Base-by-base conservation (phyloP, 2,888 invertebrate genomes). In the Megalurothrips usitatus region DNA sequence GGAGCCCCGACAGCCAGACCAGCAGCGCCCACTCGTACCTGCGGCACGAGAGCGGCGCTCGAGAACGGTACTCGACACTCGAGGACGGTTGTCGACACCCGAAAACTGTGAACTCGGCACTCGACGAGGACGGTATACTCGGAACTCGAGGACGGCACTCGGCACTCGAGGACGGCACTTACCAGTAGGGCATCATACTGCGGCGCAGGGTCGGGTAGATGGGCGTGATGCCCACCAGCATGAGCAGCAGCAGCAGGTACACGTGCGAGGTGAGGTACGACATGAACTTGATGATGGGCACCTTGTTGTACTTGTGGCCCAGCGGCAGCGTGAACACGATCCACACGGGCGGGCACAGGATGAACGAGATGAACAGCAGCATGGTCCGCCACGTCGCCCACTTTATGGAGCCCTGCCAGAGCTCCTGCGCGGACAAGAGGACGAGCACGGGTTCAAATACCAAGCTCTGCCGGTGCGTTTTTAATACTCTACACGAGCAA, bases 231-330 rank as follows among this genome's bases (percentile, higher is more conserved):
- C 94, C 96, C 82, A 96, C 96, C 85, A 98, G 90, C 84, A 96
- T 92, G 85, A 99, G 92, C 85, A 99, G 92, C 84, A 96, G 89
- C 94, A 99, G 98, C 84, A 99, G 92, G 89, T 98, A 98, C 85
- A 99, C 94, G 89, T 99, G 99, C 11, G 99, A 98, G 43, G 99
- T 98, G 85, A 99, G 91, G 89, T 99, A 99, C 79, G 98, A 98
- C 95, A 99, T 98, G 89, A 99, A 99, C 89, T 99, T 99, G 86
- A 99, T 98, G 86, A 99, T 98, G 82, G 99, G 99, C 86, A 99
- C 96, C 90, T 98, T 96, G 90, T 97, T 96, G 89, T 95, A 97
- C 88, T 95, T 95, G 89, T 97, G 97, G 78, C 96, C 96, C 86
- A 98, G 89, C 80, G 98, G 98, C 86, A 98, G 92, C 83, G 98